A percentile compares a stretch with the other conserved stretches of the same genome.
phyloP scores from a whole-genome alignment of 2,113 vertebrate species.

The Brienomyrus brachyistius region DNA sequence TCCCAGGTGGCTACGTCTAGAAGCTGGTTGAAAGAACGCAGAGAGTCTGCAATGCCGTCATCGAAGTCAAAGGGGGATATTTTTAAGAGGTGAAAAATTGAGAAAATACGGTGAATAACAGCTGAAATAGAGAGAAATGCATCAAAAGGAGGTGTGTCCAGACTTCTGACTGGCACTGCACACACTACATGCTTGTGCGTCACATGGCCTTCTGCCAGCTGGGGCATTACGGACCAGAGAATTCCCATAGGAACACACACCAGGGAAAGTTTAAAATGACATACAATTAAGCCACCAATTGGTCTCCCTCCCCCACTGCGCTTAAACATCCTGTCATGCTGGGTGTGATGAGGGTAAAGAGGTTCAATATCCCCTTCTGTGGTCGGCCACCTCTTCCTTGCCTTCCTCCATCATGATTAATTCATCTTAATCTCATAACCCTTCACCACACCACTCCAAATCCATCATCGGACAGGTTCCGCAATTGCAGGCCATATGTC shows the following conservation, averaged over 20 bases:
- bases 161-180: neutral
- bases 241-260: neutral
- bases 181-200: neutral
- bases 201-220: neutral
- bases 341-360: neutral
- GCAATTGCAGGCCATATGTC: neutral
- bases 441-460: neutral
- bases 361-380: neutral
- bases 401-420: neutral
- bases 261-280: neutral
- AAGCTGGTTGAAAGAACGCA: neutral
- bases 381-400: neutral
- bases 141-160: neutral
- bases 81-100: neutral
- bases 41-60: neutral
- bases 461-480: neutral
- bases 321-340: neutral
- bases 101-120: neutral
- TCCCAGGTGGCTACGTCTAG: neutral
- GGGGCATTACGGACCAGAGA: neutral
- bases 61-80: neutral
- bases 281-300: neutral
- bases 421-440: neutral
- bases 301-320: neutral
- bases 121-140: too few species aligned